Percentiles rank a stretch among this genome's conserved stretches.
These are phyloP conservation scores for Acanthosepion pharaonis DNA, from an alignment of 2,888 invertebrate species.

Conservation along the genomic window DNA sequence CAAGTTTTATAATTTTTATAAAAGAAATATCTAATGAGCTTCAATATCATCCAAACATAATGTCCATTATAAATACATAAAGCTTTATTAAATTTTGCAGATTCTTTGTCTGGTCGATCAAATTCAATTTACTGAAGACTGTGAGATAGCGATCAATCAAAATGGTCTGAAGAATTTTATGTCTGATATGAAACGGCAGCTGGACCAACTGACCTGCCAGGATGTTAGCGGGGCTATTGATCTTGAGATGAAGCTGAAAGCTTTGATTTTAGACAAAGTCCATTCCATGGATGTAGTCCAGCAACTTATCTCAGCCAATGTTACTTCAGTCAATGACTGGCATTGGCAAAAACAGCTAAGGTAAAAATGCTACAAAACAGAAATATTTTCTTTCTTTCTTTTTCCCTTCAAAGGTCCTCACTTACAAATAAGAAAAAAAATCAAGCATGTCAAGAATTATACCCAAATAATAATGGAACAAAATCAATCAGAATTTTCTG, in stretches of 20 bases:
- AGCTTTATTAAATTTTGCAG: slow-evolving; percentile 64
- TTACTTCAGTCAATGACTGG: slow-evolving; percentile 85
- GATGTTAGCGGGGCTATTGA: slow-evolving; percentile 67
- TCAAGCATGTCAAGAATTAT: background rate
- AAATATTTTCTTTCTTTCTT: background rate
- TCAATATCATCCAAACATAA: too few relatives aligned
- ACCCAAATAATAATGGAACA: background rate
- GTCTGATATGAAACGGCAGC: slow-evolving; percentile 73
- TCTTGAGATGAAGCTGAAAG: slow-evolving; percentile 89
- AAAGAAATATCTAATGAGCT: too few relatives aligned
- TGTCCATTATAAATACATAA: too few relatives aligned
- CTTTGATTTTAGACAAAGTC: slow-evolving; percentile 92
- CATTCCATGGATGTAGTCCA: slow-evolving; percentile 90
- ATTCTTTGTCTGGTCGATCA: slow-evolving; percentile 89
- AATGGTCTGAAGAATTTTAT: slow-evolving; percentile 75
- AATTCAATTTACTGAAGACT: slow-evolving; percentile 87
- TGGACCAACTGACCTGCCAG: slow-evolving; percentile 75
- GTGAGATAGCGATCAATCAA: slow-evolving; percentile 85
- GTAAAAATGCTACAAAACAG: slow-evolving; percentile 72
- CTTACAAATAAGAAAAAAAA: background rate
- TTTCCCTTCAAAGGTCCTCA: background rate
- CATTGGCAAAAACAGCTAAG: slow-evolving; percentile 95
- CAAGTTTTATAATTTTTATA: too few relatives aligned
- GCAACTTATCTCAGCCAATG: slow-evolving; percentile 81
- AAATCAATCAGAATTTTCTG: background rate